Base-by-base conservation (phyloP, 2,113 vertebrate genomes). In the Rhinoderma darwinii region DNA sequence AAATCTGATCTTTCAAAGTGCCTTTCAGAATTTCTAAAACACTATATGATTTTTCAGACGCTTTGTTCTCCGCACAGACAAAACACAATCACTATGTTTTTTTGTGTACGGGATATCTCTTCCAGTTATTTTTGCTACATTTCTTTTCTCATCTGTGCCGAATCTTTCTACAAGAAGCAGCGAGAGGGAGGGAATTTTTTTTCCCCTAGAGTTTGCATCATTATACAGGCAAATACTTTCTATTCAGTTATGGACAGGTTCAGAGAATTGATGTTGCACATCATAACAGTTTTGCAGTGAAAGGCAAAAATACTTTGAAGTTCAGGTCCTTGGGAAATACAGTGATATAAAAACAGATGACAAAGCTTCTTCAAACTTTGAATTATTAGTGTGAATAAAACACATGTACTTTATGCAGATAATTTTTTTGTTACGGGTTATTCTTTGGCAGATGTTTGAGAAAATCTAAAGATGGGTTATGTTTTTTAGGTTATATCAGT, bases 221-320 rank as follows among this genome's bases (percentile, higher is more conserved):
- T 86, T 86, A 86, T 86, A 82, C 85, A 82, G 85, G 77, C 85
- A 86, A 86, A 86, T 77, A 86, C 56, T 81, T 86, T 80, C 76
- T 86, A 86, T 86, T 86, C 77, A 86, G 85, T 86, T 80, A 86
- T 59, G 85, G 74, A 86, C 85, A 86, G 85, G 85, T 86, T 73
- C 66, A 32, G 85, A 81, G 77, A 86, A 73, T 86, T 81, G 85
- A 86, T 86, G 85, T 81, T 81, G 47, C 66, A 81, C 85, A 86
- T 86, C 85, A 86, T 86, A 81, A 86, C 85, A 56, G 44, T 54
- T 79, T 86, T 86, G 59, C 76, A 80, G 76, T 56, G 66, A 82
- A 81, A 86, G 66, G 77, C 63, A 81, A 86, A 86, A 81, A 86
- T 73, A 72, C 85, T 86, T 86, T 86, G 85, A 86, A 72, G 77